Percentiles rank a stretch among this genome's conserved stretches.
phyloP scores from a whole-genome alignment of 2,113 vertebrate species.

The Microtus oregoni region DNA sequence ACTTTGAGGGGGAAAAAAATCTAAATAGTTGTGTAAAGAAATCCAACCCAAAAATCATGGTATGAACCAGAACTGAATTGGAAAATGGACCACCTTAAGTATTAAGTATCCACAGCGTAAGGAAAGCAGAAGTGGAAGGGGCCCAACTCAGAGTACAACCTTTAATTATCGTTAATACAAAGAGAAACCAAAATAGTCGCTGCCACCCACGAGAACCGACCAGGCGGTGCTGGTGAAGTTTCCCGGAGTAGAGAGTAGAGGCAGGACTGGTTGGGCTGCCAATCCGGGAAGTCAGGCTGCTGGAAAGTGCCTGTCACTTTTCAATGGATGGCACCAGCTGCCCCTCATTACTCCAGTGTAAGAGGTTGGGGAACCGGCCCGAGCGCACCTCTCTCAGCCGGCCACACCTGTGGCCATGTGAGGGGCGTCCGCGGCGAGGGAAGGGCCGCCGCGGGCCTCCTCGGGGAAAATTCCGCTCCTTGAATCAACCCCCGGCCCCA shows the following conservation, averaged over 20 bases:
- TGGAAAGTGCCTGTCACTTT: slow-evolving; percentile 67
- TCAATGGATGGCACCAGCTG: slow-evolving; percentile 76
- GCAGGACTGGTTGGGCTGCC: background rate
- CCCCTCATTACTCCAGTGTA: slow-evolving; percentile 49
- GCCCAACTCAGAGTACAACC: background rate
- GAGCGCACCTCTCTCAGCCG: slow-evolving; percentile 7
- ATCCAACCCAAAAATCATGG: background rate
- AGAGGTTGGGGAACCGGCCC: background rate
- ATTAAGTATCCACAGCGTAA: background rate
- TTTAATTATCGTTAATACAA: slow-evolving; percentile 44
- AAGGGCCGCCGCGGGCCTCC: background rate
- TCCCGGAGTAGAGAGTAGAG: background rate
- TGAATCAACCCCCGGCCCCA: slow-evolving; percentile 37
- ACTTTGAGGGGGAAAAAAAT: background rate
- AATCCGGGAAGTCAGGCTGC: slow-evolving; percentile 12
- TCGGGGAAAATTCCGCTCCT: slow-evolving; percentile 15
- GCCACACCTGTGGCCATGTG: slow-evolving; percentile 77
- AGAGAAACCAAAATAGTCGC: slow-evolving; percentile 57
- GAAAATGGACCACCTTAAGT: background rate
- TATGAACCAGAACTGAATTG: background rate
- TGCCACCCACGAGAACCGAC: background rate
- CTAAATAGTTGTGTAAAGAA: background rate
- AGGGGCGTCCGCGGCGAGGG: slow-evolving; percentile 48
- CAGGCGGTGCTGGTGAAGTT: slow-evolving; percentile 52
- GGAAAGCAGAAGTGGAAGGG: slow-evolving; percentile 38